phyloP scores from a whole-genome alignment of 2,113 vertebrate genomes.

The Hyperopisus bebe region DNA sequence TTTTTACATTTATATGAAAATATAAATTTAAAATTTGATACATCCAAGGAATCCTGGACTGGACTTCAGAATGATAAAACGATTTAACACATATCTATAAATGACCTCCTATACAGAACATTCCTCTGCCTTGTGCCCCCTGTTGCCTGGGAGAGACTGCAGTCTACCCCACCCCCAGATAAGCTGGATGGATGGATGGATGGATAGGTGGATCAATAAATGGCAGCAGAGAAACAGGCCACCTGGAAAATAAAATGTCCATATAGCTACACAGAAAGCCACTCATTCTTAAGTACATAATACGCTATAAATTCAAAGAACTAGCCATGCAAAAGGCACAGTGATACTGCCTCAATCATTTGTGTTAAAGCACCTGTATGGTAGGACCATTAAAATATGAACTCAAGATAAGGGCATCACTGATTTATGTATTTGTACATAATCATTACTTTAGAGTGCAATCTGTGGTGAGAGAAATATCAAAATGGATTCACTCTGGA shows the following conservation, averaged over 20 bases:
- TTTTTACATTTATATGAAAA: background rate
- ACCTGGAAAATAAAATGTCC: background rate
- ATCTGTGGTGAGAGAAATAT: background rate
- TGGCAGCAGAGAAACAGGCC: background rate
- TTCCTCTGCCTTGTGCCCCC: background rate
- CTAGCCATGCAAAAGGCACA: background rate
- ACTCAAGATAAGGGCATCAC: background rate
- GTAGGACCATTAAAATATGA: background rate
- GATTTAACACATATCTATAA: background rate
- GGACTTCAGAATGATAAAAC: background rate
- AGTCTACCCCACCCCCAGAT: background rate
- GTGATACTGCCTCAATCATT: background rate
- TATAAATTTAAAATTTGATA: background rate
- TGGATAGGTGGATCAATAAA: background rate
- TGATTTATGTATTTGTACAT: background rate
- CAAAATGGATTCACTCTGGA: background rate
- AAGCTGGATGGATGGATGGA: background rate
- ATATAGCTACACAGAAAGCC: background rate
- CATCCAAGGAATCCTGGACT: background rate
- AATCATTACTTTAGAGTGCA: background rate
- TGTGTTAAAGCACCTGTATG: background rate
- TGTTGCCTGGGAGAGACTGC: background rate
- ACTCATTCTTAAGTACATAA: background rate
- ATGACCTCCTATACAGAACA: background rate
- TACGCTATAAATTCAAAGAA: background rate